These are phyloP conservation scores for Charina bottae DNA, from an alignment of 2,113 vertebrate genomes.

Conservation along the genomic window DNA sequence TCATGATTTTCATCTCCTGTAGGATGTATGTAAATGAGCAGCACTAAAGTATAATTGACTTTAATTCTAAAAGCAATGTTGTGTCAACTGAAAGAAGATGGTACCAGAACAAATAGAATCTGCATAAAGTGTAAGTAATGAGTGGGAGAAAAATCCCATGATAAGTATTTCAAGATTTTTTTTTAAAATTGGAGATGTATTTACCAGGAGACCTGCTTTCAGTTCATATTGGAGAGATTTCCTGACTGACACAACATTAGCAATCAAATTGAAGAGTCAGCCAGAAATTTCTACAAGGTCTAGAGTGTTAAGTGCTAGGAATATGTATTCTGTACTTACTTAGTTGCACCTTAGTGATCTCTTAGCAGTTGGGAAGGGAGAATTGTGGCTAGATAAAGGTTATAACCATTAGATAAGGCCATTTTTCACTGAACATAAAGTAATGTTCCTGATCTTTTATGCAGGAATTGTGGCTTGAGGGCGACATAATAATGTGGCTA, in stretches of 20 bases:
- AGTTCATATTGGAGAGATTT: slow-evolving; percentile 31
- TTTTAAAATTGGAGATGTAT: slow-evolving; percentile 27
- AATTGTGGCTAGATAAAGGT: neutral
- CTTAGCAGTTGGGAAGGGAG: neutral
- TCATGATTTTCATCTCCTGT: neutral
- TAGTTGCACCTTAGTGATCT: slow-evolving; percentile 29
- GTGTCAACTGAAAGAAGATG: slow-evolving; percentile 52
- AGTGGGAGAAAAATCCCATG: accelerated
- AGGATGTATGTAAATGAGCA: neutral
- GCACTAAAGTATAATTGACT: neutral
- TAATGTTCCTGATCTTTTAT: neutral
- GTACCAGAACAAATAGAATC: slow-evolving; percentile 40
- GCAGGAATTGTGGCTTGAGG: neutral
- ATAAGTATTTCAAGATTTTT: slow-evolving; percentile 24
- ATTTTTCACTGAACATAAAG: slow-evolving; percentile 7
- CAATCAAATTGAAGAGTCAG: neutral
- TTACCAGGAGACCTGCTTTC: slow-evolving; percentile 38
- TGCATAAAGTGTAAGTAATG: slow-evolving; percentile 46
- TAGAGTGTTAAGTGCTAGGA: slow-evolving; percentile 15
- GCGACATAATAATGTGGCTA: slow-evolving; percentile 27
- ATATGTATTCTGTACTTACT: slow-evolving; percentile 30
- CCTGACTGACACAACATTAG: slow-evolving; percentile 19
- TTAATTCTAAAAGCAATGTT: slow-evolving; percentile 53
- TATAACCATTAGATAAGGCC: neutral
- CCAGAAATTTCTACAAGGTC: slow-evolving; percentile 3